phyloP scores from a whole-genome alignment of 2,797 vertebrate genomes.

The Sardinella longiceps region DNA sequence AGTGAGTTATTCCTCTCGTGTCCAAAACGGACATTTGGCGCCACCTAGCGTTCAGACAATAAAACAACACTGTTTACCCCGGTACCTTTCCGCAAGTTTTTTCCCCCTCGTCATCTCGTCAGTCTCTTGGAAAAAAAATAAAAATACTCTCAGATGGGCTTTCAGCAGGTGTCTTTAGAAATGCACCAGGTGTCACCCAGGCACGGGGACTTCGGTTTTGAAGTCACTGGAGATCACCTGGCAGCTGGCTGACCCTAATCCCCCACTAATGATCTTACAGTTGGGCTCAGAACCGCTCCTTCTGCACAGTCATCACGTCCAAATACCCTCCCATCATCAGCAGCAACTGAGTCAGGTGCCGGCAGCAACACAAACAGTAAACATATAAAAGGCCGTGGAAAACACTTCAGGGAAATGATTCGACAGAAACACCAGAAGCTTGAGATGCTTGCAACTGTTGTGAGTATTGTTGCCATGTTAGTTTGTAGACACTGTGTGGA shows the following conservation, averaged over 20 bases:
- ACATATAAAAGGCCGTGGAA: not conserved
- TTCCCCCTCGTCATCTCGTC: not conserved
- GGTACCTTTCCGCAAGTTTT: not conserved
- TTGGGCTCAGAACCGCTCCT: slow-evolving; percentile 45
- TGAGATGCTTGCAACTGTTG: slow-evolving; percentile 58
- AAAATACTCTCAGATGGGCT: not conserved
- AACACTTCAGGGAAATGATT: slow-evolving; percentile 56
- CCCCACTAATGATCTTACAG: slow-evolving; percentile 67
- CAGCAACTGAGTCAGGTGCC: not conserved
- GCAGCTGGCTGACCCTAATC: slow-evolving; percentile 76
- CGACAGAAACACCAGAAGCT: slow-evolving; percentile 58
- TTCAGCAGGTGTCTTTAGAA: slow-evolving; percentile 20
- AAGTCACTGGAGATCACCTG: slow-evolving; percentile 61
- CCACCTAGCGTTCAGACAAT: slow-evolving; percentile 68
- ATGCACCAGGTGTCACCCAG: slow-evolving; percentile 1
- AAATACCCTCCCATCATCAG: slow-evolving; percentile 42
- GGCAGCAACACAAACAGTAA: slow-evolving; percentile 5
- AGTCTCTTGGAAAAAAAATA: not conserved
- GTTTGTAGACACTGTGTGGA: not conserved
- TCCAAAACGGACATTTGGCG: slow-evolving; percentile 60
- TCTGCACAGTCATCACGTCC: slow-evolving; percentile 40
- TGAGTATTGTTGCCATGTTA: slow-evolving; percentile 59
- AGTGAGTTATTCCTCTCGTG: not conserved
- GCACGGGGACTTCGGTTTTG: slow-evolving; percentile 36
- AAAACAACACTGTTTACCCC: not conserved